Evolutionary conservation across 2,888 invertebrate species (phyloP).

Genomic region (Drosophila aldrichi): DNA sequence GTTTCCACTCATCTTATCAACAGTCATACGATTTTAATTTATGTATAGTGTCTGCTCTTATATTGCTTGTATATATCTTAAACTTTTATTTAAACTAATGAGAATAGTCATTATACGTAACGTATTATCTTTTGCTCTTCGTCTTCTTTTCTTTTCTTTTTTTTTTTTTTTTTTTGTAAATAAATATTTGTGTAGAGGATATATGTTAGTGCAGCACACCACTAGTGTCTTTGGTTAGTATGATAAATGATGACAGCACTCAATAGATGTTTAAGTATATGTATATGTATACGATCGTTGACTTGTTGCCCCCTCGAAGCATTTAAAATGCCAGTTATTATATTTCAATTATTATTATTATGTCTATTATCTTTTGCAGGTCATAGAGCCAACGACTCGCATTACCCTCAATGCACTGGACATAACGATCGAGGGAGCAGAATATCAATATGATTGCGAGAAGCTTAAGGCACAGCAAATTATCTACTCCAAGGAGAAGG

Average conservation of each 20-base stretch:
- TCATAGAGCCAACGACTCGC: conserved; percentile 88
- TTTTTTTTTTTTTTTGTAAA: no score
- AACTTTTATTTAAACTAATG: background rate
- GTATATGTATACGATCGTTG: conserved; percentile 49
- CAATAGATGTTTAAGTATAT: background rate
- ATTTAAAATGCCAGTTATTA: background rate
- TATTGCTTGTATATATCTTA: background rate
- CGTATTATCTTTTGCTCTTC: background rate
- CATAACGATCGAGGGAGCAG: conserved; percentile 89
- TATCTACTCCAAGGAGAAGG: conserved; percentile 87
- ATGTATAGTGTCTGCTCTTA: no score
- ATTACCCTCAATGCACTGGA: conserved; percentile 93
- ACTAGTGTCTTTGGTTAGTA: background rate
- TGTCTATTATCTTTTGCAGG: conserved; percentile 86
- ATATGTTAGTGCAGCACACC: background rate
- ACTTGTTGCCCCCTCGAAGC: conserved; percentile 41
- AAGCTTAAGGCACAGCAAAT: conserved; percentile 75
- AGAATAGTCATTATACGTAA: background rate
- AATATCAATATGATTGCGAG: conserved; percentile 86
- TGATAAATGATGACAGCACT: conserved; percentile 37
- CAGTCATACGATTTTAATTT: background rate
- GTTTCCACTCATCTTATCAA: background rate
- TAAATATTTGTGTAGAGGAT: no score
- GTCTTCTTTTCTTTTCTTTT: no score
- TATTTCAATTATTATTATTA: background rate